Evolutionary conservation across 2,113 vertebrate species (phyloP).

Genomic region (Nannospalax galili): DNA sequence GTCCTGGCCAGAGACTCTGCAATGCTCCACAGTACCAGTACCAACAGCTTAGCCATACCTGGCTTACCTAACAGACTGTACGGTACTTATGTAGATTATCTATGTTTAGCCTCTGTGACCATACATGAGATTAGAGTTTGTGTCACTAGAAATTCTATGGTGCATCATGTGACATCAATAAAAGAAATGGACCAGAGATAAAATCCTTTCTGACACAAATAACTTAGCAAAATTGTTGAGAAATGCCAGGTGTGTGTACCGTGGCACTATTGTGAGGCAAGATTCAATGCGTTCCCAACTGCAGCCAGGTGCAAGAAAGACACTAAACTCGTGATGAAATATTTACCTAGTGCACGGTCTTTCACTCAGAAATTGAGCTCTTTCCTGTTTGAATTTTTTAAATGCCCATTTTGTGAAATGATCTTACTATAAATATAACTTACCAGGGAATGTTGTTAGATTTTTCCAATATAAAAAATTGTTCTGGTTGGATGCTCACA

Average conservation of each 20-base stretch:
- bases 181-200: constrained; percentile 78
- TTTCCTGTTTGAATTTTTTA: constrained; percentile 45
- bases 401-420: constrained; percentile 41
- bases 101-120: constrained; percentile 81
- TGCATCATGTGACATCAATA: constrained; percentile 59
- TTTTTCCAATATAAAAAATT: constrained; percentile 30
- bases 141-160: constrained; percentile 76
- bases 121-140: constrained; percentile 80
- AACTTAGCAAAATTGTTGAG: constrained; percentile 79
- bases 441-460: constrained; percentile 45
- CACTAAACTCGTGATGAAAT: constrained; percentile 75
- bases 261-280: constrained; percentile 82
- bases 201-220: constrained; percentile 84
- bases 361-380: constrained; percentile 57
- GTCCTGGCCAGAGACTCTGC: not conserved
- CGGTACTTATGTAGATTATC: constrained; percentile 75
- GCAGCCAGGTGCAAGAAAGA: constrained; percentile 77
- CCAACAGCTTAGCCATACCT: constrained; percentile 75
- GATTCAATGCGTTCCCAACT: constrained; percentile 79
- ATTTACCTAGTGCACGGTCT: constrained; percentile 78
- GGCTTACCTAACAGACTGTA: constrained; percentile 78
- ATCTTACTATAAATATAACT: constrained; percentile 54
- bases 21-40: not conserved
- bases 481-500: not conserved
- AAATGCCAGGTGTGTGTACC: constrained; percentile 77